These are phyloP conservation scores for Rugalucina vietnamica DNA, from an alignment of 2,888 invertebrate genomes.

Conservation along the genomic window DNA sequence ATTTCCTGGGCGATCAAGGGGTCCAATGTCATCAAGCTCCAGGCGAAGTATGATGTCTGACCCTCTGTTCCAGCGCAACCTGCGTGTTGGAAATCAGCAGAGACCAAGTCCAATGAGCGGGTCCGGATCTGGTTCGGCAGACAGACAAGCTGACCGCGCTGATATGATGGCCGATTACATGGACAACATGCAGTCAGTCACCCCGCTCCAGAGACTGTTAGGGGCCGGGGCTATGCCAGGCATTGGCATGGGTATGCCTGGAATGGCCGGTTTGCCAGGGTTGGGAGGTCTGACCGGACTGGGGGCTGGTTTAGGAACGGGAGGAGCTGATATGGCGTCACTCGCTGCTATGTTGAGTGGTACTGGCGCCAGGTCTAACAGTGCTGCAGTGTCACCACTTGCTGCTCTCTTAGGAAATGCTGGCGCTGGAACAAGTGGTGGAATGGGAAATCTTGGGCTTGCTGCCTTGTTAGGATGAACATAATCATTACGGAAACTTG, in stretches of 20 bases:
- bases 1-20: not conserved
- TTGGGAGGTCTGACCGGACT: not conserved
- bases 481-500: no score
- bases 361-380: no score
- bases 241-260: not conserved
- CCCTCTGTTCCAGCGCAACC: not conserved
- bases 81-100: not conserved
- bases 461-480: not conserved
- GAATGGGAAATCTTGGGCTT: not conserved
- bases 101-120: not conserved
- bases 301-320: not conserved
- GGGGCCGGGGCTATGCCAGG: not conserved
- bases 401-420: not conserved
- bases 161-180: slow-evolving; percentile 15
- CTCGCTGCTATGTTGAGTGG: no score
- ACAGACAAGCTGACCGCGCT: slow-evolving; percentile 15
- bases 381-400: not conserved
- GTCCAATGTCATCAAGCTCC: no score
- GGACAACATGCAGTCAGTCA: slow-evolving; percentile 23
- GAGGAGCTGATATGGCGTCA: no score
- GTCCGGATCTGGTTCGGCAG: not conserved
- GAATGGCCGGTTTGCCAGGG: not conserved
- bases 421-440: not conserved
- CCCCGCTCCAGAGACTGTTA: slow-evolving; percentile 3
- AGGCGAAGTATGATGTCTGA: not conserved